Conservation (phyloP, 1,140 invertebrate species). For the Drosophila elegans region DNA sequence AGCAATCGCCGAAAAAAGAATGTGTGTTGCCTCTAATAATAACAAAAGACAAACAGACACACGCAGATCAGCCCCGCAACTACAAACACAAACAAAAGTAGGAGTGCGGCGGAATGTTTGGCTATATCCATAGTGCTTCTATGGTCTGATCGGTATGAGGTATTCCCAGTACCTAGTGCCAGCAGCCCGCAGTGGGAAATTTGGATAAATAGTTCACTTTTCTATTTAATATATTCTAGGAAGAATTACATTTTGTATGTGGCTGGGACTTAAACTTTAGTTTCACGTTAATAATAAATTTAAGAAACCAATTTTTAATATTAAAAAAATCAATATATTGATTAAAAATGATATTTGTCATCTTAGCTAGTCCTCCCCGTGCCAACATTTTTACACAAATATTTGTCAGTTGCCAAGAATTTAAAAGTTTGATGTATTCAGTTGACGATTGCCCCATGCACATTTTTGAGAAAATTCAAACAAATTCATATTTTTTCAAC, state of each 20-base stretch:
- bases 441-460: conserved; percentile 42
- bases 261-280: no score
- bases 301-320: no score
- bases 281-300: no score
- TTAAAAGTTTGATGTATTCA: conserved; percentile 69
- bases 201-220: no score
- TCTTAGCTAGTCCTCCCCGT: conserved; percentile 1
- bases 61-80: conserved; percentile 15
- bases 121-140: conserved; percentile 28
- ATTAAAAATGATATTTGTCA: neutral
- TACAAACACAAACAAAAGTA: conserved; percentile 34
- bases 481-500: no score
- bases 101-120: conserved; percentile 36
- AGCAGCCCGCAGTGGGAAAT: neutral
- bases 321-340: neutral
- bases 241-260: no score
- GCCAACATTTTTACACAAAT: conserved; percentile 27
- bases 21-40: conserved; percentile 61
- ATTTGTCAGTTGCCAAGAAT: conserved; percentile 67
- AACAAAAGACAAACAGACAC: conserved; percentile 59
- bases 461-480: conserved; percentile 36
- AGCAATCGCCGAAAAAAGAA: conserved; percentile 59
- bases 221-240: no score
- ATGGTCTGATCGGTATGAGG: conserved; percentile 24
- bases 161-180: conserved; percentile 2